Evolutionary conservation across 2,113 vertebrate species (phyloP), one percentile per base, ranked within the genome.

Genomic region (Phalacrocorax pelagicus): DNA sequence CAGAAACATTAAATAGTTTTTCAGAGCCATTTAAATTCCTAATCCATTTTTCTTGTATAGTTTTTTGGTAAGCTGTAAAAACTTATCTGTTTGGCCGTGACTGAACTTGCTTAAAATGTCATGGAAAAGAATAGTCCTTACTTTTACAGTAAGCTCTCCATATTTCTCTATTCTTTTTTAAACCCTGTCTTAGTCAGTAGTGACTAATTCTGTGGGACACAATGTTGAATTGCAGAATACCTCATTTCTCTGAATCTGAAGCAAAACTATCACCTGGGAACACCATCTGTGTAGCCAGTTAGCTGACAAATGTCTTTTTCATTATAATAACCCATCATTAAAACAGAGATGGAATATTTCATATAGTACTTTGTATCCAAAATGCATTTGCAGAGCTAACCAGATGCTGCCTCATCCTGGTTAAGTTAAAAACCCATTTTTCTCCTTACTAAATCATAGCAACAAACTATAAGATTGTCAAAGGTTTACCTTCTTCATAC

Each of bases 291-390:
- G 38, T 4, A 88, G 91, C 63, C 88, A 70, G 82, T 49, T 74
- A 92, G 63, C 72, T 95, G 65, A 94, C 59, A 86, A 90, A 94
- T 81, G 58, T 70, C 15, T 82, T 90, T 77, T 88, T 73, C 66
- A 52, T 94, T 62, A 17, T 32, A 93, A 73, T 58, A 86, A 36
- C 27, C 58, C 75, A 62, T 71, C 51, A 67, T 89, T 94, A 63
- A 73, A 93, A 55, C 29, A 4, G 27, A 80, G 54, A 70, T 81
- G 22, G 55, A 89, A 23, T 47, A 71, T 67, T 96, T 91, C 38
- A 47, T 51, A 11, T 2, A 67, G 57, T 21, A 29, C 23, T 74
- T 89, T 34, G 7, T 46, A 80, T 32, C 88, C 54, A 61, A 82
- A 93, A 77, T 12, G 22, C 44, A 58, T 75, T 81, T 75, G 51